A percentile compares a stretch with the other conserved stretches of the same genome.
Conservation (phyloP, 2,113 vertebrate species). For the Rhagologus leucostigma region DNA sequence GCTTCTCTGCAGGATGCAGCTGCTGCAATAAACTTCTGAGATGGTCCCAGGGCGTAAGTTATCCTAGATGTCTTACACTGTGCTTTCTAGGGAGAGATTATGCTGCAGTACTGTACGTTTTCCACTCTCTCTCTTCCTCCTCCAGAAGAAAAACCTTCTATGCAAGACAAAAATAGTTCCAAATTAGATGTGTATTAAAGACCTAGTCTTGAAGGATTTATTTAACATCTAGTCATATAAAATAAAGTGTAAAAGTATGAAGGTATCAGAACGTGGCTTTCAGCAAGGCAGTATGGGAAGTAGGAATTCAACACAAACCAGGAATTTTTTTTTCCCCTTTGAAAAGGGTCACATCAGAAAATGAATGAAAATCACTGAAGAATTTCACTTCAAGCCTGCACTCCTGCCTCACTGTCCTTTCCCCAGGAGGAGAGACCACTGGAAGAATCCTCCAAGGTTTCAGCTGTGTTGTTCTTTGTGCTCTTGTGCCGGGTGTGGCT, state of each 20-base stretch:
- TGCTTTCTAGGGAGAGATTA: slow-evolving; percentile 59
- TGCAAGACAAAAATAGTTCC: slow-evolving; percentile 66
- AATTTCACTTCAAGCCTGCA: slow-evolving; percentile 61
- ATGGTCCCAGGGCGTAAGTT: background rate
- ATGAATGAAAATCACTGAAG: slow-evolving; percentile 63
- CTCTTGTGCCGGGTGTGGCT: slow-evolving; percentile 50
- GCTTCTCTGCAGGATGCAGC: slow-evolving; percentile 34
- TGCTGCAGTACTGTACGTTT: background rate
- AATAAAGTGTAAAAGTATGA: slow-evolving; percentile 71
- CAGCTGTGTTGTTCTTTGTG: slow-evolving; percentile 63
- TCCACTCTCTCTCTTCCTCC: background rate
- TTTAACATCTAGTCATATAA: slow-evolving; percentile 73
- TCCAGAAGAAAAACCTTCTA: slow-evolving; percentile 55
- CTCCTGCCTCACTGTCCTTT: slow-evolving; percentile 50
- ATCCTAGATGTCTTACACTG: slow-evolving; percentile 35
- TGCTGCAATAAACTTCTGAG: slow-evolving; percentile 17
- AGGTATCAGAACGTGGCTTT: slow-evolving; percentile 59
- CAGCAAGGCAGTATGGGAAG: slow-evolving; percentile 65
- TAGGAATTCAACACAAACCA: slow-evolving; percentile 60
- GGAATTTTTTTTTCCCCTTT: slow-evolving; percentile 2
- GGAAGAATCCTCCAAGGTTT: slow-evolving; percentile 20
- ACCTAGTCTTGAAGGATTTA: slow-evolving; percentile 70
- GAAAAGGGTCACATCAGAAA: slow-evolving; percentile 53
- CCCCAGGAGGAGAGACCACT: slow-evolving; percentile 34
- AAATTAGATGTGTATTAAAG: slow-evolving; percentile 67